Evolutionary conservation across 2,888 invertebrate genomes (phyloP).

Genomic region (Urechis unicinctus): DNA sequence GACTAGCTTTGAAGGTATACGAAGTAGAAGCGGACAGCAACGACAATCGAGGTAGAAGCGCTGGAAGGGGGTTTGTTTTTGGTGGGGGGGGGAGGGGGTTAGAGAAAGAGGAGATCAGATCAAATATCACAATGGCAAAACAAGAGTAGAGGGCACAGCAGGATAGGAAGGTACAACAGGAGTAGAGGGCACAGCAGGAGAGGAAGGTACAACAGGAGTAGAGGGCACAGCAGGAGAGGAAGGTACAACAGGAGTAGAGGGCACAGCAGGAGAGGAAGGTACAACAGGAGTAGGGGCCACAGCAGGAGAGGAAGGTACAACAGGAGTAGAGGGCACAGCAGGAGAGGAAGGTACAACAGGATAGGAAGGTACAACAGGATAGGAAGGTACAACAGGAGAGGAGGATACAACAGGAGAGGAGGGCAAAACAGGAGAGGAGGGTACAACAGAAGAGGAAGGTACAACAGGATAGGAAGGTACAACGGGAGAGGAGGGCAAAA

Average conservation of each 20-base stretch:
- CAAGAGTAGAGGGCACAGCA: background rate
- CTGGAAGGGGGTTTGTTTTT: background rate
- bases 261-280: background rate
- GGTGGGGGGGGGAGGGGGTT: background rate
- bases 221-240: constrained; percentile 1
- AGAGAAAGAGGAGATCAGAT: too few species aligned
- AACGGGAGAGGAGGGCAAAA: too few species aligned
- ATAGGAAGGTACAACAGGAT: too few species aligned
- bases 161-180: background rate
- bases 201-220: background rate
- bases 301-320: constrained; percentile 1
- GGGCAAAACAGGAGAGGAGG: too few species aligned
- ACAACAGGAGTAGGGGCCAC: background rate
- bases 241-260: background rate
- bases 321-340: background rate
- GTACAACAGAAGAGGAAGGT: too few species aligned
- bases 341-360: background rate
- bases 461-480: too few species aligned
- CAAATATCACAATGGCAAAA: too few species aligned
- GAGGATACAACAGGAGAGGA: too few species aligned
- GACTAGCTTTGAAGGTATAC: background rate
- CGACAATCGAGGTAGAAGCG: background rate
- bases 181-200: background rate
- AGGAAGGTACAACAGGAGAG: too few species aligned
- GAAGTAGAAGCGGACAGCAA: background rate